A percentile compares a stretch with the other conserved stretches of the same genome.
These are phyloP conservation scores for Acanthochromis polyacanthus DNA, from an alignment of 2,113 vertebrate genomes.

Conservation along the genomic window DNA sequence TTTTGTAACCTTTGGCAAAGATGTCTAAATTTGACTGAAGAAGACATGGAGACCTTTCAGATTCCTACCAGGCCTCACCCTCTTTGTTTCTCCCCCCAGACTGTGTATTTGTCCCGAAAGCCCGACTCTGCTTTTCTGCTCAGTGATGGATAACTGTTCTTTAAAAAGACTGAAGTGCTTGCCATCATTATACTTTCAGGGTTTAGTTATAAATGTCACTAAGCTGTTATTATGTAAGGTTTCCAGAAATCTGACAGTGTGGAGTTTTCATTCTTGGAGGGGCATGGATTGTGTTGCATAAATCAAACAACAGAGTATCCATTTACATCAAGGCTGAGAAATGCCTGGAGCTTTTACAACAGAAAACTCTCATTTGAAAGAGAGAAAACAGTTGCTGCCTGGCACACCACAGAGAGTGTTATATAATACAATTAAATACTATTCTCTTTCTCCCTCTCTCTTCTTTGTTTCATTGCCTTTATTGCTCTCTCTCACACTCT, in stretches of 20 bases:
- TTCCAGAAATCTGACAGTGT: conserved; percentile 33
- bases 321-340: conserved; percentile 57
- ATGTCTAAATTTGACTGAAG: conserved; percentile 25
- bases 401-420: conserved; percentile 59
- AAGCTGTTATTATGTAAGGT: conserved; percentile 39
- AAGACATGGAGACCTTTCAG: conserved; percentile 16
- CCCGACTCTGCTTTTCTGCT: not conserved
- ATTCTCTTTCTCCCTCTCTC: conserved; percentile 24
- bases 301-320: conserved; percentile 57
- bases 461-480: conserved; percentile 44
- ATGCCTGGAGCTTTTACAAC: conserved; percentile 50
- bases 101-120: conserved; percentile 11
- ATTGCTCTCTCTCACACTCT: conserved; percentile 40
- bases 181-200: conserved; percentile 4
- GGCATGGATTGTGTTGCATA: conserved; percentile 39
- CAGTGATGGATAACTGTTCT: conserved; percentile 8
- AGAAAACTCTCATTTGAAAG: conserved; percentile 47
- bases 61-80: not conserved
- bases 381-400: conserved; percentile 64
- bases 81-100: not conserved
- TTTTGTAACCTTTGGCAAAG: conserved; percentile 2
- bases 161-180: conserved; percentile 10
- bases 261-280: conserved; percentile 34
- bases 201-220: conserved; percentile 30
- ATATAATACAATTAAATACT: conserved; percentile 76